Base-by-base conservation (phyloP, 2,797 vertebrate genomes). In the Malacoraja senta region DNA sequence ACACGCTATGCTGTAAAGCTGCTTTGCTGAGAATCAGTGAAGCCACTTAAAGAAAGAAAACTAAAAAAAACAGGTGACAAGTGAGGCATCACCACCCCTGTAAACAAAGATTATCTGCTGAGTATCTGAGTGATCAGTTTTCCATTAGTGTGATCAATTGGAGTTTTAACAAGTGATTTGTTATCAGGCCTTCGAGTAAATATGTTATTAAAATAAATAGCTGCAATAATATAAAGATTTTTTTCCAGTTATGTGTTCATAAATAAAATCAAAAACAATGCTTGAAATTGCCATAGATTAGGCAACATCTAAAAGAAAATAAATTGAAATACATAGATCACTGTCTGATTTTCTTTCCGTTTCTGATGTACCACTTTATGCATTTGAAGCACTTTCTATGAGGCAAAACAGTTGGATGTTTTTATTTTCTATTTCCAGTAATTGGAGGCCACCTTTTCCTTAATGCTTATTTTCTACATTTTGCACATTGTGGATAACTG, bases 101-200 rank as follows among this genome's bases (percentile, higher is more conserved):
- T 88, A 88, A 68, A 88, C 84, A 88, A 88, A 88, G 84, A 21
- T 88, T 35, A 88, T 88, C 84, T 32, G 35, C 84, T 65, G 58
- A 86, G n/a, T 65, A 86, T 65, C 19, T 88, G 61, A 88, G 84
- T 88, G 84, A 88, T 88, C 84, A 88, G 65, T 88, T 88, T 88
- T 86, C 63, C 83, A 65, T 32, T 63, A 68, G 84, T 35, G 63
- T 68, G 63, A 88, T 68, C 84, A 88, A 68, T 88, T 88, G 84
- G 68, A 88, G 68, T 88, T 88, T 88, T 88, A 21, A 68, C 84
- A 63, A 35, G 61, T 88, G 84, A 65, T 68, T 35, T 88, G 84
- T 68, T 88, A 88, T 88, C 84, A 68, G 17, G 84, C 65, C 38
- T 53, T 32, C 63, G 19, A 88, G n/a, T 68, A 88, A 86, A 88